Percentiles rank a stretch among this genome's conserved stretches.
Evolutionary conservation across 2,888 invertebrate species (phyloP).

Genomic region (Pheosia tremula): DNA sequence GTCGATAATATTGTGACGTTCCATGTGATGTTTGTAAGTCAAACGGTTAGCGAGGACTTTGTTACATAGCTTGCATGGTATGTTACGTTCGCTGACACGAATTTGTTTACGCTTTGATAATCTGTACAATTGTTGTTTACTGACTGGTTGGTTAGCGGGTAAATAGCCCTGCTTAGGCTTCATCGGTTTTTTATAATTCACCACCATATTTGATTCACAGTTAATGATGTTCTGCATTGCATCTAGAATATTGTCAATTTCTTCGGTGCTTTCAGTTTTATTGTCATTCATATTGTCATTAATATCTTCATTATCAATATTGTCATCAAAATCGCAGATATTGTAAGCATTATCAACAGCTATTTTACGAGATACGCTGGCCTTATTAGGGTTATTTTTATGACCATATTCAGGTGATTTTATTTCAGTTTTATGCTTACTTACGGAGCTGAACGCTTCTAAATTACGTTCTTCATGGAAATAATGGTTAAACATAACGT

Average conservation of each 20-base stretch:
- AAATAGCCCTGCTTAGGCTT: no score
- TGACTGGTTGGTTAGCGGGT: not conserved
- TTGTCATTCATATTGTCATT: not conserved
- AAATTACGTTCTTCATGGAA: constrained; percentile 34
- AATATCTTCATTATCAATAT: constrained; percentile 17
- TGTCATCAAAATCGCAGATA: constrained; percentile 22
- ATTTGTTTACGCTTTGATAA: no score
- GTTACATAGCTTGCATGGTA: constrained; percentile 60
- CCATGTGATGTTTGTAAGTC: constrained; percentile 68
- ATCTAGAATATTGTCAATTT: constrained; percentile 26
- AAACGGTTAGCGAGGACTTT: constrained; percentile 57
- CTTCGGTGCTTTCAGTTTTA: constrained; percentile 10
- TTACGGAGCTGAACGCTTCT: not conserved
- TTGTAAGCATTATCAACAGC: constrained; percentile 4
- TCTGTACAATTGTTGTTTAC: constrained; percentile 10
- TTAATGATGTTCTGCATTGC: constrained; percentile 26
- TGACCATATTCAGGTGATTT: not conserved
- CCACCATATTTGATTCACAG: not conserved
- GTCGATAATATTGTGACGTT: constrained; percentile 55
- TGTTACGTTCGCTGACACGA: constrained; percentile 24
- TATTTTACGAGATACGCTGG: not conserved
- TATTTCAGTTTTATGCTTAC: not conserved
- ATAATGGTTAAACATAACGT: constrained; percentile 50
- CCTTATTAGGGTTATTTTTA: not conserved
- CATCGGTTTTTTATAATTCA: constrained; percentile 2